Evolutionary conservation across 2,113 vertebrate species (phyloP), one percentile per base, ranked within the genome.

Genomic region (Odocoileus virginianus): DNA sequence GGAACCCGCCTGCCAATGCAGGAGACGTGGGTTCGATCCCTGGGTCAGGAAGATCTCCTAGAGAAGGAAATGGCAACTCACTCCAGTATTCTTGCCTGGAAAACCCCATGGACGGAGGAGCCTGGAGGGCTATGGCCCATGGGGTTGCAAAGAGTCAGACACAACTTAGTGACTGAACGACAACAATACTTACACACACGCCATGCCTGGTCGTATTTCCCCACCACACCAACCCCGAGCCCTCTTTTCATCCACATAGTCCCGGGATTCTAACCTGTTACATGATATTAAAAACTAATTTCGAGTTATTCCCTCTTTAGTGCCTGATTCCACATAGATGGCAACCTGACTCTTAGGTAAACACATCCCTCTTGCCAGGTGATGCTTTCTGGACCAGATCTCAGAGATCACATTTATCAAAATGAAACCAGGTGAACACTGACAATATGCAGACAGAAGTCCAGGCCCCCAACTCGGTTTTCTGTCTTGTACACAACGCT

Each of bases 141-240:
- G 11, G 21, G 36, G 36, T 43, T 25, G 36, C 71, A 43, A 43
- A 74, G 71, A 40, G 21, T 7, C 71, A 43, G 71, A 43, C 21
- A 25, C 11, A 2, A 14, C 71, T 74, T 40, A 7, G 71, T 3
- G 11, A 74, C 6, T 25, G 36, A 74, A 74, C 13, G 23, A 43
- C 1, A 1, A 12, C 23, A 43, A 14, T 1, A 5, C n/a, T 6
- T 17, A 43, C 0, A 1, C 1, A 8, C 4, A 30, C 28, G 0
- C 10, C 1, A 25, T 2, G 40, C 60, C 40, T 33, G 25, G 8
- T 40, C 3, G 14, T 0, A 2, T 15, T 1, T 5, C 9, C 36
- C 23, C 9, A 2, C 13, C 21, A 47, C 52, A 13, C 25, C 2
- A 6, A 13, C 10, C 61, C 47, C 5, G 5, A 3, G 25, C 14